These are phyloP conservation scores for Girardinus metallicus DNA, from an alignment of 2,797 vertebrate genomes.

Conservation along the genomic window DNA sequence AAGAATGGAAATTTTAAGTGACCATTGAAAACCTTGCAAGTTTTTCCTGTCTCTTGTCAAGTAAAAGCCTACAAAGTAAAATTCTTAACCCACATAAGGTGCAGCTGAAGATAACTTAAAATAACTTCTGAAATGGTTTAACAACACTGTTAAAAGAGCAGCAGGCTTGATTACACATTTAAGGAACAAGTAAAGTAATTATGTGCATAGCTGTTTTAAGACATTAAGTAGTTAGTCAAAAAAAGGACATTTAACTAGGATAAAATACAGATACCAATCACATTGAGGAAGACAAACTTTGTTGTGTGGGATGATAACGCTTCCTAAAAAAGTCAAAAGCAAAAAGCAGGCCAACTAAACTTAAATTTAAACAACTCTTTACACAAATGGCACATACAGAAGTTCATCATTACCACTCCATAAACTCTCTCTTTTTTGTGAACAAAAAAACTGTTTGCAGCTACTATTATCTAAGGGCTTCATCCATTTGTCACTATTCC, in stretches of 20 bases:
- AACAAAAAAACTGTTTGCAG: conserved; percentile 50
- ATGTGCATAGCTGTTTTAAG: background rate
- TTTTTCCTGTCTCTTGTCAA: background rate
- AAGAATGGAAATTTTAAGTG: background rate
- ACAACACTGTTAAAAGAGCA: background rate
- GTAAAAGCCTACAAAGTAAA: background rate
- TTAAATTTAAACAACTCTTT: conserved; percentile 39
- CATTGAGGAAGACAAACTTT: conserved; percentile 39
- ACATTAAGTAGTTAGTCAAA: conserved; percentile 43
- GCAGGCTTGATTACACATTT: background rate
- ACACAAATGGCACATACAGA: background rate
- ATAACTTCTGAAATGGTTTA: background rate
- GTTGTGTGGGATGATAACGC: conserved; percentile 1
- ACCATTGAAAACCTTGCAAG: background rate
- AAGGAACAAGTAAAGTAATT: background rate
- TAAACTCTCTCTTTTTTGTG: conserved; percentile 12
- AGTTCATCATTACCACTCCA: background rate
- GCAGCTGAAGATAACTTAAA: background rate
- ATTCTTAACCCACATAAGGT: background rate
- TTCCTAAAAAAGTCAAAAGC: conserved; percentile 44
- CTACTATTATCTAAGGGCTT: conserved; percentile 55
- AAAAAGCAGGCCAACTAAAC: conserved; percentile 40
- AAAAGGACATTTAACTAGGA: conserved; percentile 36
- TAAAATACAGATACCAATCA: conserved; percentile 41
- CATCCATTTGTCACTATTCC: conserved; percentile 69